Conservation (phyloP, 2,113 vertebrate species). For the Dasyurus viverrinus region DNA sequence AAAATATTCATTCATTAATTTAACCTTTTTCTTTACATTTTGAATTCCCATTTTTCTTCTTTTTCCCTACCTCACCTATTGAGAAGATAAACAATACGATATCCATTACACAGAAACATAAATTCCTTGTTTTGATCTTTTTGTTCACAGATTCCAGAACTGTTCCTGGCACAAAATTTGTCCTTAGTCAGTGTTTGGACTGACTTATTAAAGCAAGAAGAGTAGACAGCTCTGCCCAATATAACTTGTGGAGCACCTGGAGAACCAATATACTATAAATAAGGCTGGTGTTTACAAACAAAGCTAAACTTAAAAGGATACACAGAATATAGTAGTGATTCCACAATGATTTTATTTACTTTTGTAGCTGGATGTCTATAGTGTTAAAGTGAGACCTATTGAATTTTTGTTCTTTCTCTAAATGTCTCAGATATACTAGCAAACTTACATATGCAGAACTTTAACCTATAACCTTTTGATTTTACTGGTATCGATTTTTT, state of each 20-base stretch:
- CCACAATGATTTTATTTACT: constrained; percentile 37
- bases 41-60: not conserved
- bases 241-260: not conserved
- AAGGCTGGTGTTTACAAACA: constrained; percentile 30
- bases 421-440: constrained; percentile 5
- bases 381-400: constrained; percentile 41
- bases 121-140: not conserved
- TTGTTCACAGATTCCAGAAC: not conserved
- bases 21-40: not conserved
- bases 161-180: not conserved
- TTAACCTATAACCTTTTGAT: constrained; percentile 23
- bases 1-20: not conserved
- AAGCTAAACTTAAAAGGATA: constrained; percentile 32
- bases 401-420: constrained; percentile 8
- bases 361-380: constrained; percentile 41
- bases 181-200: not conserved
- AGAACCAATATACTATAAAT: not conserved
- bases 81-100: not conserved
- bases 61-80: not conserved
- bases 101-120: not conserved
- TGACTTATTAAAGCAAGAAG: not conserved
- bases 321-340: constrained; percentile 45
- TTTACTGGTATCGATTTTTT: constrained; percentile 3
- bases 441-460: constrained; percentile 31
- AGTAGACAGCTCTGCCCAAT: not conserved